A percentile compares a stretch with the other conserved stretches of the same genome.
Conservation (phyloP, 2,113 vertebrate genomes). For the Tetrao urogallus region DNA sequence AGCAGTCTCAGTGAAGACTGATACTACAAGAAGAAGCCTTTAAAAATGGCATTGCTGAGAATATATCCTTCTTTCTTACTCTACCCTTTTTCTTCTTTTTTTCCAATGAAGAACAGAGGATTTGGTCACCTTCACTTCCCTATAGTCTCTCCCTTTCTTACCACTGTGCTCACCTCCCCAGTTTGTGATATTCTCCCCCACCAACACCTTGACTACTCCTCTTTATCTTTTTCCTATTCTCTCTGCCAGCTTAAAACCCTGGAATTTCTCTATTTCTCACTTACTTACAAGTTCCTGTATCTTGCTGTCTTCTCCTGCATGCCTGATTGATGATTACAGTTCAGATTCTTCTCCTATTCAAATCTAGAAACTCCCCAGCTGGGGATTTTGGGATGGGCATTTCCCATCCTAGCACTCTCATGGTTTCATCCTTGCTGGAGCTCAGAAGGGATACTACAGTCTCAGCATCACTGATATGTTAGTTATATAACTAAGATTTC, state of each 20-base stretch:
- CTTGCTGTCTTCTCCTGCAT: background rate
- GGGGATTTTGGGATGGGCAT: background rate
- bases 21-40: background rate
- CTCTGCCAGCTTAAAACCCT: background rate
- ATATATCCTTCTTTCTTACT: background rate
- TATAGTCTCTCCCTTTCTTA: background rate
- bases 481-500: background rate
- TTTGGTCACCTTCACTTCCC: background rate
- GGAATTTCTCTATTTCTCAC: background rate
- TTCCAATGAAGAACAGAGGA: background rate
- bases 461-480: background rate
- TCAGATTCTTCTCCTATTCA: background rate
- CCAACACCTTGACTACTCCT: background rate
- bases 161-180: fast-evolving
- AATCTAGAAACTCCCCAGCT: background rate
- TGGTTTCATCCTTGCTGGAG: background rate
- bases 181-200: background rate
- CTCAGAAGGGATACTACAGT: background rate
- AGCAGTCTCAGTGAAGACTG: background rate
- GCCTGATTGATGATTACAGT: background rate
- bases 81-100: background rate
- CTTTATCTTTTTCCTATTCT: background rate
- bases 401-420: background rate
- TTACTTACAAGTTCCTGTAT: background rate
- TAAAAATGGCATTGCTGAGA: background rate